Percentiles rank a stretch among this genome's conserved stretches.
Conservation (phyloP, 2,888 invertebrate species). For the Alentia gelatinosa region DNA sequence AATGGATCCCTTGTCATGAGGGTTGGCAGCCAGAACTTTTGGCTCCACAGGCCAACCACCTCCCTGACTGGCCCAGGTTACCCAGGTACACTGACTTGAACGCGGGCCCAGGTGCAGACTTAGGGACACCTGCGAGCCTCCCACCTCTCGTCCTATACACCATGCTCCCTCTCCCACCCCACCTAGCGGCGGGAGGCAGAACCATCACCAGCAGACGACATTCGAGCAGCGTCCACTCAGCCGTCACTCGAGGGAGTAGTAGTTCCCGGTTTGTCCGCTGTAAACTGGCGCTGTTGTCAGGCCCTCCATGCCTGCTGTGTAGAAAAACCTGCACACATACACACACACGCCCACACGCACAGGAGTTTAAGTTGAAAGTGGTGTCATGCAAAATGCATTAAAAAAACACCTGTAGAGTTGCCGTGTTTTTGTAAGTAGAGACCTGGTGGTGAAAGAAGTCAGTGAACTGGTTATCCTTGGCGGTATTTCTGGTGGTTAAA, state of each 20-base stretch:
- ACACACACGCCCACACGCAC: no score
- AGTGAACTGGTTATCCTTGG: no score
- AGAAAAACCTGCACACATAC: no score
- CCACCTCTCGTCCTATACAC: neutral
- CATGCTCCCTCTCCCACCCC: neutral
- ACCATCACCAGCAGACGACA: neutral
- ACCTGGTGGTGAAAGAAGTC: no score
- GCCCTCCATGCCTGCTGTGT: neutral
- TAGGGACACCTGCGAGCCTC: neutral
- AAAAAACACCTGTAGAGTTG: neutral
- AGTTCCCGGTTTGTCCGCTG: neutral
- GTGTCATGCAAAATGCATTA: neutral
- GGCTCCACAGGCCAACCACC: neutral
- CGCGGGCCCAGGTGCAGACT: neutral
- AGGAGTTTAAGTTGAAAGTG: neutral
- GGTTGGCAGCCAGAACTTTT: no score
- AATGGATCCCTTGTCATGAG: no score
- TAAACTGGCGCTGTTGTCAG: neutral
- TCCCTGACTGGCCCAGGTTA: neutral
- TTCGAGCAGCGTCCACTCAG: neutral
- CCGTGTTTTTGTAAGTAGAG: no score
- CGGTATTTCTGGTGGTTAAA: no score
- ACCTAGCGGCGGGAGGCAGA: neutral
- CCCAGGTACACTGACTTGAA: neutral
- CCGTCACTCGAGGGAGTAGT: neutral